Conservation (phyloP, 2,113 vertebrate species). For the Motacilla alba region DNA sequence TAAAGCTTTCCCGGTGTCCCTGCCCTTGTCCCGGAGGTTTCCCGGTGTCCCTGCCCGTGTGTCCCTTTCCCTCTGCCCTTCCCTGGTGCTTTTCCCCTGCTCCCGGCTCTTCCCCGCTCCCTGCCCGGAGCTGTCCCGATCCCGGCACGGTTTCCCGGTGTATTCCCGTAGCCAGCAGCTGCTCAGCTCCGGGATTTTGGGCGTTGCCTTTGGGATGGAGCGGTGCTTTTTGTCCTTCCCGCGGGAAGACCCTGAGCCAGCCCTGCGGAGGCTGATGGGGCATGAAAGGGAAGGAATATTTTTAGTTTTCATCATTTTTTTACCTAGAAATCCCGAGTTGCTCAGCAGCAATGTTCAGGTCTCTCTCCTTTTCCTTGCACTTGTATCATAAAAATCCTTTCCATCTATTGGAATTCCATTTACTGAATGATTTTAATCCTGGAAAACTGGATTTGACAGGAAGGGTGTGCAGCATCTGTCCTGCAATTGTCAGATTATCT, state of each 20-base stretch:
- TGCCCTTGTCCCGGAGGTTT: too few relatives aligned
- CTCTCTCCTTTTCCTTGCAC: background rate
- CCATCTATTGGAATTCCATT: background rate
- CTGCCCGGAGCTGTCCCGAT: background rate
- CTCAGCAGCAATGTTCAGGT: background rate
- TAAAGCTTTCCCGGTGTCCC: too few relatives aligned
- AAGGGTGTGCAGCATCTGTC: background rate
- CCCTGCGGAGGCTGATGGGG: rapidly evolving
- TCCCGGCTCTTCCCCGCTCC: background rate
- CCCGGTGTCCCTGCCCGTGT: background rate
- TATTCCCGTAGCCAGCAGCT: too few relatives aligned
- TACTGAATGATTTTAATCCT: background rate
- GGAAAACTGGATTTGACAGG: background rate
- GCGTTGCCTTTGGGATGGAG: background rate
- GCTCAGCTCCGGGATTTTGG: background rate
- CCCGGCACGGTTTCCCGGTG: background rate
- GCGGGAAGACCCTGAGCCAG: rapidly evolving
- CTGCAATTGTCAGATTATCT: background rate
- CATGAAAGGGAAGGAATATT: background rate
- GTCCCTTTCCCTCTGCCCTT: background rate
- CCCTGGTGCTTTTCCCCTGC: background rate
- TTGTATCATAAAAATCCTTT: background rate
- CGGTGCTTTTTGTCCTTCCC: background rate
- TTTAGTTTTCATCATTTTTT: background rate
- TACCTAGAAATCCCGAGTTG: background rate